Percentiles rank a stretch among this genome's conserved stretches.
Evolutionary conservation across 2,113 vertebrate genomes (phyloP).

Genomic region (Coregonus clupeaformis): DNA sequence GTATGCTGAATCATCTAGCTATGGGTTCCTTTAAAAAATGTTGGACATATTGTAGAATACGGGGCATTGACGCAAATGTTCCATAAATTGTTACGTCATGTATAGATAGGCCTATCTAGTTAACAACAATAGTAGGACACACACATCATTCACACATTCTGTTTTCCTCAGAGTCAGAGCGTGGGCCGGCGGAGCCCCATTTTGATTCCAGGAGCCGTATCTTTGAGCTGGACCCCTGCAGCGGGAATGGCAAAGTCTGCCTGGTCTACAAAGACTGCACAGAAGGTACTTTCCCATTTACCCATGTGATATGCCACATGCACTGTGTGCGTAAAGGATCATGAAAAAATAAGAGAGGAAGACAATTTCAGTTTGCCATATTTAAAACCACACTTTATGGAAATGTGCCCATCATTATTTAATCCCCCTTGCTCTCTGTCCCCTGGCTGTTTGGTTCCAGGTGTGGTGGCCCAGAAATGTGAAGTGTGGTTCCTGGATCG

Average conservation of each 20-base stretch:
- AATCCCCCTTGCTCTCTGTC: not conserved
- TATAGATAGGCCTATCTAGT: no score
- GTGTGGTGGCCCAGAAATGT: constrained; percentile 75
- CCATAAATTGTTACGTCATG: no score
- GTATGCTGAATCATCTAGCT: not conserved
- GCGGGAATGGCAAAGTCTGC: constrained; percentile 91
- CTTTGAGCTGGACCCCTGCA: constrained; percentile 90
- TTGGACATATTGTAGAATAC: no score
- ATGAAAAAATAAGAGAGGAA: no score
- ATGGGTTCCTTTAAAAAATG: no score
- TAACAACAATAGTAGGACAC: no score
- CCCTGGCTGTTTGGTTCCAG: constrained; percentile 60
- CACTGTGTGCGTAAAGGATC: no score
- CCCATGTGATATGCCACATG: no score
- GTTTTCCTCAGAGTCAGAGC: constrained; percentile 48
- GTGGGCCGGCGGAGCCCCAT: constrained; percentile 77
- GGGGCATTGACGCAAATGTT: no score
- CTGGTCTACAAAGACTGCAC: constrained; percentile 89
- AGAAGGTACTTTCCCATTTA: constrained; percentile 71
- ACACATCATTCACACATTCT: not conserved
- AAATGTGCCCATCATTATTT: not conserved
- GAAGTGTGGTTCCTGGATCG: constrained; percentile 96
- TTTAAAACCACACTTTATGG: no score
- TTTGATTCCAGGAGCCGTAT: constrained; percentile 88
- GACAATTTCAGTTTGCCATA: no score